Conservation (phyloP, 2,888 invertebrate species). For the Pollenia labialis region DNA sequence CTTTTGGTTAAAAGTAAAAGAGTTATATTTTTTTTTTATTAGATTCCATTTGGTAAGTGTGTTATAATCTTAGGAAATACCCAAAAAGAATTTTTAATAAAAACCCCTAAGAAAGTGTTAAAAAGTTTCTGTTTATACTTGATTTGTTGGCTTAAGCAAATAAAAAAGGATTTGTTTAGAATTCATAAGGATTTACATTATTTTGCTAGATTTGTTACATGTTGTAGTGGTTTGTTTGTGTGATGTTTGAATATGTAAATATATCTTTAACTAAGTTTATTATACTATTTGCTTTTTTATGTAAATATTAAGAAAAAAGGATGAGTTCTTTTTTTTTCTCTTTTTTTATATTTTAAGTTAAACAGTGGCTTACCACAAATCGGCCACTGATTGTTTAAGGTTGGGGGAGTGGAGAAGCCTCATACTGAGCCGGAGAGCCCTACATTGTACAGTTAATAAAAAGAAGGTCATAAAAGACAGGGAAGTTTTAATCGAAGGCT, state of each 20-base stretch:
- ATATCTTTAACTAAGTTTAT: slow-evolving; percentile 7
- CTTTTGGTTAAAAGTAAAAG: background rate
- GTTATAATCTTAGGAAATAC: slow-evolving; percentile 19
- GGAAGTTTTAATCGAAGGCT: too few relatives aligned
- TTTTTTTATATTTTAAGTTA: slow-evolving; percentile 47
- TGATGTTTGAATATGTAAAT: slow-evolving; percentile 33
- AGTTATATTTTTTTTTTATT: slow-evolving; percentile 17
- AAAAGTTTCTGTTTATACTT: slow-evolving; percentile 71
- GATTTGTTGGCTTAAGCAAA: slow-evolving; percentile 75
- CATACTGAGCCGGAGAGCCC: background rate
- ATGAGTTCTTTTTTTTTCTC: slow-evolving; percentile 3
- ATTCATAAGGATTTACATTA: slow-evolving; percentile 66
- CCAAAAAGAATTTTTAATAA: slow-evolving; percentile 1
- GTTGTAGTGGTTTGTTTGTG: slow-evolving; percentile 26
- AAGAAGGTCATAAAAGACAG: too few relatives aligned
- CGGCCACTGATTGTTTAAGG: slow-evolving; percentile 56
- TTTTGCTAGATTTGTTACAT: slow-evolving; percentile 17
- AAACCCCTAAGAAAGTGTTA: slow-evolving; percentile 70
- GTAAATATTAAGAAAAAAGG: background rate
- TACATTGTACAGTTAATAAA: background rate
- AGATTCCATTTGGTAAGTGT: slow-evolving; percentile 37
- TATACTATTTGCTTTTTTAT: slow-evolving; percentile 4
- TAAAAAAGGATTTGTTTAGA: slow-evolving; percentile 74
- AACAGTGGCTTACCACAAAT: slow-evolving; percentile 63
- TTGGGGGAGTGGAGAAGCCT: background rate